Percentiles rank a stretch among this genome's conserved stretches.
phyloP scores from a whole-genome alignment of 1,140 invertebrate genomes.

The Bursaphelenchus mucronatus region DNA sequence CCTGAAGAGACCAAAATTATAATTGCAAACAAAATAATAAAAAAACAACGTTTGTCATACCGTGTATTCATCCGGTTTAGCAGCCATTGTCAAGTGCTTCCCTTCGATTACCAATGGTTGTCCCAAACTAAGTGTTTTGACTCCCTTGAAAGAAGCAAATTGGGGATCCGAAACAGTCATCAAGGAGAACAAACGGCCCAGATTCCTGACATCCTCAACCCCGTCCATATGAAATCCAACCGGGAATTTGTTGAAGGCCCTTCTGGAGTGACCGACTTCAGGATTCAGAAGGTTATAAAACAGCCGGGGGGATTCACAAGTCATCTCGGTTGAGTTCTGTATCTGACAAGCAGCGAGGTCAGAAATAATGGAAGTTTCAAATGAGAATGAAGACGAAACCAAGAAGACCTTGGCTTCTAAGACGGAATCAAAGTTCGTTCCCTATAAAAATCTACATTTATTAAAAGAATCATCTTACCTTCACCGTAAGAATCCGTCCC shows the following conservation, averaged over 20 bases:
- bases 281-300: constrained; percentile 60
- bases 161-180: constrained; percentile 86
- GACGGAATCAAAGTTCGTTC: constrained; percentile 50
- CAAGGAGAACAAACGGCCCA: constrained; percentile 76
- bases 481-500: constrained; percentile 78
- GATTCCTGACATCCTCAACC: constrained; percentile 78
- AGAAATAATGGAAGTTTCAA: constrained; percentile 44
- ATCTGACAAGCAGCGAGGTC: constrained; percentile 69
- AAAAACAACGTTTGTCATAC: constrained; percentile 24
- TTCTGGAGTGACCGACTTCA: constrained; percentile 6
- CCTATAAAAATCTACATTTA: constrained; percentile 24
- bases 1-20: constrained; percentile 78
- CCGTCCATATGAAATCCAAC: constrained; percentile 89
- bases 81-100: constrained; percentile 51
- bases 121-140: constrained; percentile 74
- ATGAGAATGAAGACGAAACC: constrained; percentile 31
- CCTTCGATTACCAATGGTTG: constrained; percentile 88
- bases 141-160: constrained; percentile 77
- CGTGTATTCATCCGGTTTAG: constrained; percentile 46
- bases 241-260: constrained; percentile 37
- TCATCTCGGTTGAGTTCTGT: constrained; percentile 82
- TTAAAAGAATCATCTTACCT: constrained; percentile 10
- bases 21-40: constrained; percentile 15
- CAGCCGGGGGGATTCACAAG: constrained; percentile 84
- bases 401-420: constrained; percentile 44